Base-by-base conservation (phyloP, 2,888 invertebrate species). In the Crematogaster levior region DNA sequence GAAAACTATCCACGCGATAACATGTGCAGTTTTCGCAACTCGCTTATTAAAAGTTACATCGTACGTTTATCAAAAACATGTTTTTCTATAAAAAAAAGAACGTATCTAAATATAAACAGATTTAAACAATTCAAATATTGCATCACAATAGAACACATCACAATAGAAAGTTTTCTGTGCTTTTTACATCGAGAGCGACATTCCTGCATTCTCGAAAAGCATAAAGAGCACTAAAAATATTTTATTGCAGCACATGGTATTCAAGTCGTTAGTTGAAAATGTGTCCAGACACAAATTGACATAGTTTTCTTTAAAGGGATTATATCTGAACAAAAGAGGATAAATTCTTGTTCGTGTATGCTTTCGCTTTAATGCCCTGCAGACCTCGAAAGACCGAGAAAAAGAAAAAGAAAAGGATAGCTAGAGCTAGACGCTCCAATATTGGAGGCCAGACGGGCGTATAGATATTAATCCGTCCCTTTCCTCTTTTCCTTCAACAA, bases 401-500 rank as follows among this genome's bases (percentile, higher is more conserved):
- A 18, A 21, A 43, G 18, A 3, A 37, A 61, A 21, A 24, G 21
- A 21, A 7, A 27, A 34, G 6, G 6, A 34, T 34, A 34, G 24
- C 9, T 34, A 56, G 43, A 68, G 18, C 34, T 68, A 43, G 27
- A 27, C 21, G 18, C 7, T 15, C 4, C 34, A 56, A 79, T 68
- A 68, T 79, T 34, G 70, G 68, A 21, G 53, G 30, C 40, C 37
- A 65, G 51, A 46, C 40, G 18, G 18, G 24, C 37, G 68, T 68
- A 51, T 51, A 61, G 48, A 61, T 37, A 56, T 79, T 79, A 79
- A 79, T 79, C 37, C 70, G 24, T 6, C 43, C 30, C 3, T 43
- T 46, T 24, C 24, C 24, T 46, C n/a, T n/a, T 43, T 48, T 63
- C 34, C 37, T 61, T 37, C 37, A 51, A 30, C 60, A 53, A 18